These are phyloP conservation scores for Drosophila bipectinata DNA, from an alignment of 1,140 invertebrate genomes.

Conservation along the genomic window DNA sequence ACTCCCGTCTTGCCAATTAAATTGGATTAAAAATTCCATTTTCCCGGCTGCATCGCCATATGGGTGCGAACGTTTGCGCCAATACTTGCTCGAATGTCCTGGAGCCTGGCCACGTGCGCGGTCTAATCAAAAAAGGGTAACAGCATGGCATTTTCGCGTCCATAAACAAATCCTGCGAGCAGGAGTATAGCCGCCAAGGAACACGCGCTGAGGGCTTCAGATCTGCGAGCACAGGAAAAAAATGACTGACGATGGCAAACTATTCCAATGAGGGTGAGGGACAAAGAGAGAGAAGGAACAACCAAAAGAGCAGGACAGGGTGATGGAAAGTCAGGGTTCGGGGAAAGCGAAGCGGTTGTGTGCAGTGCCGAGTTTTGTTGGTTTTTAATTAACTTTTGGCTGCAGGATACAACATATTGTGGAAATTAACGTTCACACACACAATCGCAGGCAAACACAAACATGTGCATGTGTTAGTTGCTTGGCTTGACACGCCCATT, in stretches of 20 bases:
- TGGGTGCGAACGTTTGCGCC: constrained; percentile 61
- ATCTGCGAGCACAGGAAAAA: constrained; percentile 38
- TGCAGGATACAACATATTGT: constrained; percentile 83
- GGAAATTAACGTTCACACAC: constrained; percentile 79
- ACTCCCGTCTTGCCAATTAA: constrained; percentile 58
- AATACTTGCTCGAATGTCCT: constrained; percentile 54
- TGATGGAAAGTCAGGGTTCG: background rate
- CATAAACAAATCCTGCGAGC: constrained; percentile 50
- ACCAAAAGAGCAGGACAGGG: background rate
- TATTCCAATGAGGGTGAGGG: constrained; percentile 6
- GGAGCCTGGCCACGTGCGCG: constrained; percentile 54
- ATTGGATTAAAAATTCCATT: constrained; percentile 82
- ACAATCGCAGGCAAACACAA: constrained; percentile 54
- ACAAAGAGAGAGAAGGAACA: background rate
- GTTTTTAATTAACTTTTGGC: constrained; percentile 84
- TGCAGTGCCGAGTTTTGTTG: constrained; percentile 77
- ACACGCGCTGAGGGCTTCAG: constrained; percentile 17
- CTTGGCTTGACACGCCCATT: constrained; percentile 50
- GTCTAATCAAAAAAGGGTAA: constrained; percentile 77
- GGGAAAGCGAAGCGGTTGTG: constrained; percentile 9
- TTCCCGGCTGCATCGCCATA: constrained; percentile 58
- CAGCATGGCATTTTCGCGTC: constrained; percentile 50
- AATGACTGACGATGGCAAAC: constrained; percentile 41
- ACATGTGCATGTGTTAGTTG: constrained; percentile 50
- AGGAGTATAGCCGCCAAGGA: constrained; percentile 14